Conservation (phyloP, 2,888 invertebrate genomes). For the Tiphia femorata region DNA sequence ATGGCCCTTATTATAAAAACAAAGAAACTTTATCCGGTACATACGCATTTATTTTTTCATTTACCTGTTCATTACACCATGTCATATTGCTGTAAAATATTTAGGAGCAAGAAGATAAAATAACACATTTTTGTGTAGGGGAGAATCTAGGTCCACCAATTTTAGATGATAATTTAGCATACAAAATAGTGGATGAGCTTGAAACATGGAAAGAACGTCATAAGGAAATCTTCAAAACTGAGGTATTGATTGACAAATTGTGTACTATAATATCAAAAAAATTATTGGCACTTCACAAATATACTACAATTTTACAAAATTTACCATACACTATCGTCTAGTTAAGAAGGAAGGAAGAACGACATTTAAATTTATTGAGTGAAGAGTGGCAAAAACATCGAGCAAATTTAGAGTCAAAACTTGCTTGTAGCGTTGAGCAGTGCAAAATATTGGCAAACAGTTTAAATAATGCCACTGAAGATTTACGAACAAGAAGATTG, state of each 20-base stretch:
- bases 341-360: slow-evolving; percentile 74
- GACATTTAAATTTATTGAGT: slow-evolving; percentile 70
- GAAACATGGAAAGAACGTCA: slow-evolving; percentile 82
- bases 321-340: slow-evolving; percentile 46
- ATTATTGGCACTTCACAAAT: background rate
- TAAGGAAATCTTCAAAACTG: slow-evolving; percentile 74
- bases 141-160: slow-evolving; percentile 61
- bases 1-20: slow-evolving; percentile 54
- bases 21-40: slow-evolving; percentile 46
- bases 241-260: slow-evolving; percentile 70
- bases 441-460: slow-evolving; percentile 74
- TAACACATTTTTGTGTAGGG: slow-evolving; percentile 40
- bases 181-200: slow-evolving; percentile 76
- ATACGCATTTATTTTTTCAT: no score
- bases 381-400: slow-evolving; percentile 74
- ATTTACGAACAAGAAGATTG: slow-evolving; percentile 71
- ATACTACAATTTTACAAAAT: background rate
- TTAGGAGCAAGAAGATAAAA: no score
- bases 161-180: slow-evolving; percentile 63
- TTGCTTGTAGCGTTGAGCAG: slow-evolving; percentile 74
- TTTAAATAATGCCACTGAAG: slow-evolving; percentile 74
- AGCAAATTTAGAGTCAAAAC: slow-evolving; percentile 72
- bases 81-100: no score
- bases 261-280: background rate
- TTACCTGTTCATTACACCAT: no score